A percentile compares a stretch with the other conserved stretches of the same genome.
Conservation (phyloP, 2,797 vertebrate species). For the Phrynocephalus vlangalii region DNA sequence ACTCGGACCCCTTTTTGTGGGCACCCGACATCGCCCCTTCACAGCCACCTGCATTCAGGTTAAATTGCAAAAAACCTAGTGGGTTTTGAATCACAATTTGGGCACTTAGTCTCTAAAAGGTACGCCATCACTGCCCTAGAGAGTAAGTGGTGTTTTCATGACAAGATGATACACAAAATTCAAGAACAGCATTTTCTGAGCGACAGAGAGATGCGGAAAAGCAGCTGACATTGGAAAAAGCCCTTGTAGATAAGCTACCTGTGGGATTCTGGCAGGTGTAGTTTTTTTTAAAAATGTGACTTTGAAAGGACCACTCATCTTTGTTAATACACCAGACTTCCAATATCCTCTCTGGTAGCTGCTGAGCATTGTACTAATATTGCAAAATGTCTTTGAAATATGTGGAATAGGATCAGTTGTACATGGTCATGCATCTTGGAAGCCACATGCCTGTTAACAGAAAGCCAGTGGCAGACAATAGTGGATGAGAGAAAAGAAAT, state of each 20-base stretch:
- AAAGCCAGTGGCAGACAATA: conserved; percentile 29
- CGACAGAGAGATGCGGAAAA: background rate
- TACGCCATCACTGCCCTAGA: too few species aligned
- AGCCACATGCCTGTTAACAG: background rate
- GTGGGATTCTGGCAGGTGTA: too few species aligned
- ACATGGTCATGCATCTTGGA: background rate
- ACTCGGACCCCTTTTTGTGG: too few species aligned
- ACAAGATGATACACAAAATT: background rate
- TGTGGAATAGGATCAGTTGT: background rate
- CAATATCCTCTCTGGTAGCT: background rate
- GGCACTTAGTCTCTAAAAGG: too few species aligned
- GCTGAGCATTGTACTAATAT: rapidly evolving
- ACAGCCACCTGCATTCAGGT: too few species aligned
- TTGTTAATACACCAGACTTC: background rate
- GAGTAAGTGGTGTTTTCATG: background rate
- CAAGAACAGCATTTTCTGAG: background rate
- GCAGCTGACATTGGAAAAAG: background rate
- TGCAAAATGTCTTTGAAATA: background rate
- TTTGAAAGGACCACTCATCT: background rate
- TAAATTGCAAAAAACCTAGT: too few species aligned
- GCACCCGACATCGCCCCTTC: too few species aligned
- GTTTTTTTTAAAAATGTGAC: too few species aligned
- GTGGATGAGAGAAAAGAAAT: conserved; percentile 43
- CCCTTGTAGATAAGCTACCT: too few species aligned
- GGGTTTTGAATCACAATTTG: too few species aligned